A percentile compares a stretch with the other conserved stretches of the same genome.
Conservation (phyloP, 1,140 invertebrate species). For the Pseudomyrmex gracilis region DNA sequence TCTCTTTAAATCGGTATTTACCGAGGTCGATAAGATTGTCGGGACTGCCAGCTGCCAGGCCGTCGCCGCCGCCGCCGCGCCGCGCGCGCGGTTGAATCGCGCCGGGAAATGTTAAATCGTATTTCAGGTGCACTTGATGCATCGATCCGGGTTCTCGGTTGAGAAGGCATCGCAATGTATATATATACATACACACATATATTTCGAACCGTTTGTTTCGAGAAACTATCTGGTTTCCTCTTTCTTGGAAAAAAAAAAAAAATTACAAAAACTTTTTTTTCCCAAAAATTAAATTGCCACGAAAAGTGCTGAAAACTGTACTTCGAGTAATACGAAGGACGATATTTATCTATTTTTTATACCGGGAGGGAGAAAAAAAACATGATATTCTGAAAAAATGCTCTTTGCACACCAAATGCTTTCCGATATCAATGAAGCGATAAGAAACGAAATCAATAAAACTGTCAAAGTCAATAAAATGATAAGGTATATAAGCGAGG, state of each 20-base stretch:
- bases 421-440: neutral
- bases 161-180: neutral
- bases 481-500: no score
- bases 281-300: no score
- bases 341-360: no score
- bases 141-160: slow-evolving; percentile 23
- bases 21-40: slow-evolving; percentile 50
- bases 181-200: no score
- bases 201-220: no score
- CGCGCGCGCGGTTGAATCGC: slow-evolving; percentile 15
- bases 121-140: slow-evolving; percentile 46
- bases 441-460: neutral
- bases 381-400: neutral
- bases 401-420: no score
- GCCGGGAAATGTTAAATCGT: slow-evolving; percentile 44
- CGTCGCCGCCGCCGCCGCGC: no score
- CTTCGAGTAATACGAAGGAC: no score
- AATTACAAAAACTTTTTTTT: neutral
- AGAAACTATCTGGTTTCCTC: no score
- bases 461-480: no score
- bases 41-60: slow-evolving; percentile 38
- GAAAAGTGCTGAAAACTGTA: no score
- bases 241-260: slow-evolving; percentile 6
- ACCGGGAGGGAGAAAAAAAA: no score
- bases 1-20: slow-evolving; percentile 60